Evolutionary conservation across 1,140 invertebrate species (phyloP).

Genomic region (Tribolium castaneum): DNA sequence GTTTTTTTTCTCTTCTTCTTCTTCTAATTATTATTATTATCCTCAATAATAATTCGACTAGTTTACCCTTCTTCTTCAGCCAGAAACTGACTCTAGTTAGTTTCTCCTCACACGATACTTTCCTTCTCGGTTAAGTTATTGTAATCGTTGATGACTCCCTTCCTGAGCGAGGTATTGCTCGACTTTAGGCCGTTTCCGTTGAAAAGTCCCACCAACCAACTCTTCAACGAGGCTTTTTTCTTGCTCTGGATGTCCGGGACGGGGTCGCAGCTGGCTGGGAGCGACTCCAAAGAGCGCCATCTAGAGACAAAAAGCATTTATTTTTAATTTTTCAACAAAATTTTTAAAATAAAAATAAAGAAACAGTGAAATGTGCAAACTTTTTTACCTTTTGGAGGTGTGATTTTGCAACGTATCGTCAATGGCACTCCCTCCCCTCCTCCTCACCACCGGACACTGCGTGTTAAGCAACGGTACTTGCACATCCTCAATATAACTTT

Average conservation of each 20-base stretch:
- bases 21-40: not conserved
- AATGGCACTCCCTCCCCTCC: slow-evolving; percentile 55
- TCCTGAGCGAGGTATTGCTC: slow-evolving; percentile 73
- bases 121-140: slow-evolving; percentile 62
- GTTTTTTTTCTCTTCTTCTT: not conserved
- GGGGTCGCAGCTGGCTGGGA: slow-evolving; percentile 61
- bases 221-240: slow-evolving; percentile 71
- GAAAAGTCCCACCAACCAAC: slow-evolving; percentile 77
- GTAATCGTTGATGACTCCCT: slow-evolving; percentile 62
- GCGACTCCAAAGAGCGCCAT: slow-evolving; percentile 82
- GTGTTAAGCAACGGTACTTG: slow-evolving; percentile 67
- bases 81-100: not conserved
- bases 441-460: slow-evolving; percentile 53
- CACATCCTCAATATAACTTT: slow-evolving; percentile 63
- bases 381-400: slow-evolving; percentile 65
- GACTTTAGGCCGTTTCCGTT: slow-evolving; percentile 72
- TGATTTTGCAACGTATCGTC: slow-evolving; percentile 55
- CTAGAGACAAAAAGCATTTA: slow-evolving; percentile 49
- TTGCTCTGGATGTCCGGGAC: slow-evolving; percentile 65
- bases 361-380: too few species aligned
- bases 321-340: too few species aligned
- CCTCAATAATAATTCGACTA: slow-evolving; percentile 25
- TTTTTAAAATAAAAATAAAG: too few species aligned
- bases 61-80: not conserved
- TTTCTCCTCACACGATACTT: slow-evolving; percentile 60